Base-by-base conservation (phyloP, 1,140 invertebrate species). In the Olivierus martensii region DNA sequence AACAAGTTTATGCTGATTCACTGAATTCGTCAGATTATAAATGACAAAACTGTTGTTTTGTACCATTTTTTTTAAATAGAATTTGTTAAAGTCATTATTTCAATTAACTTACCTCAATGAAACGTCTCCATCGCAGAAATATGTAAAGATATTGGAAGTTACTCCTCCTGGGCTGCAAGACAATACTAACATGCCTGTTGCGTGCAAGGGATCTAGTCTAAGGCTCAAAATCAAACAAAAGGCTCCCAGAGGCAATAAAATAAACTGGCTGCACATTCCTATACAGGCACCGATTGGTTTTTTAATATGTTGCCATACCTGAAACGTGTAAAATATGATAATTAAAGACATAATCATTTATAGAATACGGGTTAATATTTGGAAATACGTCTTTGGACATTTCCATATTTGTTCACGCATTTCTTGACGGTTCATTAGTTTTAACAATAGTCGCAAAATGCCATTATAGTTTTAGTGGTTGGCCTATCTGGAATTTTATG, bases 141-240 rank as follows among this genome's bases (percentile, higher is more conserved):
- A 71, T 1, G 69, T 66, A 56, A 70, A 70, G 21, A 71, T 63
- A 47, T 71, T 71, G 3, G 68, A 69, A 37, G 67, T 68, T 6
- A 69, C 63, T 21, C 69, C 69, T 5, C 69, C 68, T 1, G 69
- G 69, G 55, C 65, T 64, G 48, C 66, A 69, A 7, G 66, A 63
- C 19, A 71, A 60, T 14, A 71, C 60, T 4, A 71, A 59, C 52
- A 68, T 59, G 1, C 62, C 62, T 21, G 61, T 57, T 9, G 59
- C 62, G 22, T 58, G 58, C 18, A 63, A 51, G 14, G 52, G 49
- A 14, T 58, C 54, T 7, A 63, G 44, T n/a, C 38, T 18, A 4
- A 63, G 38, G 1, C 49, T 36, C 39, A 57, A 48, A 36, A 63
- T 63, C 35, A 69, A 58, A 22, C 55, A 57, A 55, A 65, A 69